phyloP scores from a whole-genome alignment of 2,113 vertebrate species.

The Apaloderma vittatum region DNA sequence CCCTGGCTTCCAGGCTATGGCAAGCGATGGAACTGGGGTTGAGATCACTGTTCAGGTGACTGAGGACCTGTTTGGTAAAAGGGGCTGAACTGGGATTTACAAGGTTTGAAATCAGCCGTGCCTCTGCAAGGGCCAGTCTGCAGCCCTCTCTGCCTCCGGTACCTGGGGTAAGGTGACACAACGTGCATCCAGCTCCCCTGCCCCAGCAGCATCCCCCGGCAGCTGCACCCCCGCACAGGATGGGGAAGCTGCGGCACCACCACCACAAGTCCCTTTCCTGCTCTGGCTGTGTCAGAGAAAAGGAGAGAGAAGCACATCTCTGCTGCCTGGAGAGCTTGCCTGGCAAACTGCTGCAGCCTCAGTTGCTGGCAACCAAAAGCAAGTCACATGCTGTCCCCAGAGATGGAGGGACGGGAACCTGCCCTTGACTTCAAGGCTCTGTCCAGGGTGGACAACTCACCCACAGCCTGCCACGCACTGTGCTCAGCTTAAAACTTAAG shows the following conservation, averaged over 20 bases:
- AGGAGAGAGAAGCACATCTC: rapidly evolving
- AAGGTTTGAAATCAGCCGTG: not conserved
- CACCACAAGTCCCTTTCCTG: not conserved
- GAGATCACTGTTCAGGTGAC: not conserved
- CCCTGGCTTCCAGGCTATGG: not conserved
- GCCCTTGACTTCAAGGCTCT: not conserved
- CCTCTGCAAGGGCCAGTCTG: not conserved
- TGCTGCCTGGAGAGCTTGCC: not conserved
- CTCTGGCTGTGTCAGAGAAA: not conserved
- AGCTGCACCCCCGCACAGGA: not conserved
- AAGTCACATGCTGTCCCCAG: not conserved
- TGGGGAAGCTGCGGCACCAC: not conserved
- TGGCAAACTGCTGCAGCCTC: not conserved
- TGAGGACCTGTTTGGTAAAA: not conserved
- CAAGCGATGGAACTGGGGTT: rapidly evolving
- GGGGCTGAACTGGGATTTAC: not conserved
- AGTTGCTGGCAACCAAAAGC: not conserved
- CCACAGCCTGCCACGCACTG: not conserved
- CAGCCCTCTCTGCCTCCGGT: not conserved
- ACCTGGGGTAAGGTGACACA: rapidly evolving
- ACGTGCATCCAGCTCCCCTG: not conserved
- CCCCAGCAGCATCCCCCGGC: not conserved
- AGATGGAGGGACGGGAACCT: not conserved
- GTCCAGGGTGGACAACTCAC: rapidly evolving
- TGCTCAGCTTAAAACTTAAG: not conserved